Base-by-base conservation (phyloP, 1,140 invertebrate species). In the Drosophila auraria region DNA sequence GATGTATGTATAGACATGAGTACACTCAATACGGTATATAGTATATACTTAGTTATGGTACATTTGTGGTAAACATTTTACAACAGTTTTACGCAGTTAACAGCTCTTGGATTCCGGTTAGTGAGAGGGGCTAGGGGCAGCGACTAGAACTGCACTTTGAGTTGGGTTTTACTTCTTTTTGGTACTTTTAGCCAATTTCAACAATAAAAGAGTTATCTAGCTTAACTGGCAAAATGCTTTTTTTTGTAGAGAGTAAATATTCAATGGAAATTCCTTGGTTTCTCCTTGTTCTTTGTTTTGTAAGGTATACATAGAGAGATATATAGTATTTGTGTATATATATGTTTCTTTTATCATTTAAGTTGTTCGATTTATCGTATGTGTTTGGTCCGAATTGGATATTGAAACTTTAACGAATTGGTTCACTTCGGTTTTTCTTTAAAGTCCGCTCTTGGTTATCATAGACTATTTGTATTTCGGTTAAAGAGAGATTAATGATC, bases 341-440 rank as follows among this genome's bases (percentile, higher is more conserved):
- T 42, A 49, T 72, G 12, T 60, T 53, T 53, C n/a, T 44, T 30
- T 40, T 58, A 47, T 68, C 20, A 17, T 62, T 36, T 38, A 54
- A 66, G 45, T 56, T 74, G 59, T 78, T 86, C 47, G 57, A 25
- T 63, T 76, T 87, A 78, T 80, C 51, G 33, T 72, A 50, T 58
- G 44, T 56, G 70, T 78, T 56, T 78, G 75, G 84, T 87, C 84
- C 84, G 79, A 87, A 90, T 71, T 82, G 84, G 87, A 83, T 87
- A 81, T 89, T 89, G 78, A 87, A 81, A 84, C 78, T 64, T 89
- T 89, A 66, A 80, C 78, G 61, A 62, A 64, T 87, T 87, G 84
- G 84, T 89, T 89, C 76, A 69, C 72, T 77, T 78, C 36, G 44
- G 54, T 77, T 75, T 36, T 54, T 20, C 6, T 40, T 20, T 54